Evolutionary conservation across 2,888 invertebrate genomes (phyloP).

Genomic region (Drosophila multiciliata): DNA sequence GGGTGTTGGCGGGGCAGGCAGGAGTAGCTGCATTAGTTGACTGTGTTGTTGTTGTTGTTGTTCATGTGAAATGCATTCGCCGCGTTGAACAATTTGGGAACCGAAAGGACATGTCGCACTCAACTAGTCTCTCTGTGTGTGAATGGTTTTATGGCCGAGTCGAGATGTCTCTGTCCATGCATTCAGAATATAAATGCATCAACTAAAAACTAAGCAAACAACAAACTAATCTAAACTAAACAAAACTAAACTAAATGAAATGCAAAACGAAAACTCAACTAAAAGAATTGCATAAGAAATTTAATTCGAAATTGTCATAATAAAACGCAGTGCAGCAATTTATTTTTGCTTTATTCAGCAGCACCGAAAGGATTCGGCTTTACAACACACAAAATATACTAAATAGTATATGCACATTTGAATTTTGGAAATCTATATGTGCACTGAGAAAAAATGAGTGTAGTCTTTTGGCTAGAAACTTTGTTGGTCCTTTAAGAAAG

Average conservation of each 20-base stretch:
- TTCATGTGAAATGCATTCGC: constrained; percentile 6
- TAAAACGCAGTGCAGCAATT: constrained; percentile 64
- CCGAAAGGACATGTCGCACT: constrained; percentile 2
- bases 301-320: constrained; percentile 75
- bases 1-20: not conserved
- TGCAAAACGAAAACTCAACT: constrained; percentile 22
- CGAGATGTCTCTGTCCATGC: constrained; percentile 58
- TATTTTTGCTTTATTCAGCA: constrained; percentile 57
- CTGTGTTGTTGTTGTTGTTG: not conserved
- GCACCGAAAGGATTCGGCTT: constrained; percentile 24
- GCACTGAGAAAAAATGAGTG: not conserved
- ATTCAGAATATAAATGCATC: constrained; percentile 53
- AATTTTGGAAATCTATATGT: constrained; percentile 1
- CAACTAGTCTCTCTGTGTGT: constrained; percentile 6
- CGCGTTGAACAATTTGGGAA: constrained; percentile 23
- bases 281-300: constrained; percentile 72
- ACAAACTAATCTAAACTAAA: constrained; percentile 17
- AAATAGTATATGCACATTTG: constrained; percentile 3
- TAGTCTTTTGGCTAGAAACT: not conserved
- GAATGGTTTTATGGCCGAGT: constrained; percentile 41
- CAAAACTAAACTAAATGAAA: constrained; percentile 10
- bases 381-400: constrained; percentile 10
- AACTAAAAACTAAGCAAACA: constrained; percentile 19
- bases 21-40: constrained; percentile 1
- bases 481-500: not conserved